These are phyloP conservation scores for Agrotis segetum DNA, from an alignment of 2,888 invertebrate species.

Conservation along the genomic window DNA sequence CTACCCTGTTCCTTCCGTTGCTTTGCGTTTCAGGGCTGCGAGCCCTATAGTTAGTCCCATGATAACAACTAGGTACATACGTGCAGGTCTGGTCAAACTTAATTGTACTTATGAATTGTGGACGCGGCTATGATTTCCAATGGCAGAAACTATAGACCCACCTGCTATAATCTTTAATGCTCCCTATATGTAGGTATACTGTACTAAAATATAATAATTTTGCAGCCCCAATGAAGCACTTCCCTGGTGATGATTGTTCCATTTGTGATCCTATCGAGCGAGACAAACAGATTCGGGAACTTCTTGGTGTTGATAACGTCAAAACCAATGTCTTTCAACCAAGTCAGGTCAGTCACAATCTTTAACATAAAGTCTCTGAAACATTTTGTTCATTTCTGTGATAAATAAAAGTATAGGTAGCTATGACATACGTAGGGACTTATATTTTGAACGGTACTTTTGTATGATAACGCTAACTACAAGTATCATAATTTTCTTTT, in stretches of 20 bases:
- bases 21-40: no score
- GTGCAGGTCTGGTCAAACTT: background rate
- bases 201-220: constrained; percentile 21
- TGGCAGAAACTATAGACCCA: background rate
- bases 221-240: constrained; percentile 80
- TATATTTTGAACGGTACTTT: no score
- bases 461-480: background rate
- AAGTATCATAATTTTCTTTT: constrained; percentile 3
- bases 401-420: background rate
- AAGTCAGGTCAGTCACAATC: constrained; percentile 43
- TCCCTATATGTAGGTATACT: no score
- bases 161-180: background rate
- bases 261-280: constrained; percentile 78
- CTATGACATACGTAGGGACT: no score
- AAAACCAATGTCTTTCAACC: constrained; percentile 34
- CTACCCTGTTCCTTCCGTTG: no score
- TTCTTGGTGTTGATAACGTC: constrained; percentile 75
- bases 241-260: constrained; percentile 80
- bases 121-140: background rate
- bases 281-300: constrained; percentile 81
- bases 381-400: background rate
- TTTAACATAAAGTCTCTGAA: no score
- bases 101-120: background rate
- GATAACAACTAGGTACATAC: no score
- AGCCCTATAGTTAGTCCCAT: no score